phyloP scores from a whole-genome alignment of 2,797 vertebrate genomes.

The Neosilurus mollespiculum region DNA sequence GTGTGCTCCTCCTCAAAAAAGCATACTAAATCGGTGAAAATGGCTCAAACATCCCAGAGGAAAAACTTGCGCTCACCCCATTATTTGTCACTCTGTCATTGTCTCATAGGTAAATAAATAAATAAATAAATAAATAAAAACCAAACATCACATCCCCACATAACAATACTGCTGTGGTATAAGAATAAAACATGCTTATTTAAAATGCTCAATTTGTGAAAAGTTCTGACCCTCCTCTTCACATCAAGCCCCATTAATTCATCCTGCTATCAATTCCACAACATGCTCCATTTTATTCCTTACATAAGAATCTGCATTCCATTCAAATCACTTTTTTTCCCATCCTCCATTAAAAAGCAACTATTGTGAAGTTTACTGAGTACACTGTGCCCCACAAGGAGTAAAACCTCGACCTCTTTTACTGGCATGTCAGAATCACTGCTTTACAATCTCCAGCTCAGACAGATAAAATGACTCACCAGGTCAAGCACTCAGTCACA shows the following conservation, averaged over 20 bases:
- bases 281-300: not conserved
- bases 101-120: too few species aligned
- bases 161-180: not conserved
- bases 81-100: too few species aligned
- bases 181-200: not conserved
- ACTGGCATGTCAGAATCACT: conserved; percentile 38
- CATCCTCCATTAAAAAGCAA: conserved; percentile 39
- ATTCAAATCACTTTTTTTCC: not conserved
- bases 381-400: conserved; percentile 44
- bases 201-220: not conserved
- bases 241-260: not conserved
- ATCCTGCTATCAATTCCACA: not conserved
- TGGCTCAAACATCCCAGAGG: too few species aligned
- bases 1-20: too few species aligned
- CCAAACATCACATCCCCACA: too few species aligned
- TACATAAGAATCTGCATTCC: not conserved
- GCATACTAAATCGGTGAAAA: too few species aligned
- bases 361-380: conserved; percentile 40
- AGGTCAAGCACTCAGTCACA: conserved; percentile 64
- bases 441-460: conserved; percentile 58
- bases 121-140: too few species aligned
- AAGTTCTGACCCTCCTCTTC: not conserved
- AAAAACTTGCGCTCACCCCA: too few species aligned
- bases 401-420: conserved; percentile 55
- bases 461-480: conserved; percentile 65